Evolutionary conservation across 2,113 vertebrate genomes (phyloP), one percentile per base, ranked within the genome.

Genomic region (Xiphophorus couchianus): DNA sequence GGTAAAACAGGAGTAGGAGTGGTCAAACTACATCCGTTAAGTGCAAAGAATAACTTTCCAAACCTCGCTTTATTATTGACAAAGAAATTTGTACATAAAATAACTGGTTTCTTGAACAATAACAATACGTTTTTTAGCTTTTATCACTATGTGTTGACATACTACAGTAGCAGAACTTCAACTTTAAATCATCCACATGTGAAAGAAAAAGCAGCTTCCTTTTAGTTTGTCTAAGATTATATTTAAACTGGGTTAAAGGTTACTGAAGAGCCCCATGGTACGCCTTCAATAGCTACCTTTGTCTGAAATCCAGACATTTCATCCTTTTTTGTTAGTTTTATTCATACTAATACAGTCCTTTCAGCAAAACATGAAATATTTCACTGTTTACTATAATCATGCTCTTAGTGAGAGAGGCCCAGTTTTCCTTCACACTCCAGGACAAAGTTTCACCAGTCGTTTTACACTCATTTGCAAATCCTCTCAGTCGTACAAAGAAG

Each of bases 391-490:
- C 4, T 27, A 51, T 69, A 28, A 60, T 71, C 37, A 5, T 66
- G 60, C 64, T 63, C n/a, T 17, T 7, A 12, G 15, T 42, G 25
- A 66, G 5, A 51, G 60, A 9, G 28, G 13, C 25, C 44, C 14
- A 17, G 9, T 74, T 77, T 37, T 48, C 10, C 42, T 6, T 64
- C 31, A 72, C 44, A 67, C 29, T 63, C 3, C 31, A 33, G 28
- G 54, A 70, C 58, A 31, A 51, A n/a, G 2, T 48, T 70, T 73
- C 72, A 65, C 2, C 33, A 5, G 28, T 54, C 30, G 5, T 33
- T 73, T 29, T 64, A 6, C 1, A 31, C 13, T 60, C 30, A 19
- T 71, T 80, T 71, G 42, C n/a, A 62, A 78, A 70, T 70, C 17
- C 15, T 66, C 15, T 51, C 35, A 10, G 7, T 51, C 3, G 2